A percentile compares a stretch with the other conserved stretches of the same genome.
Conservation (phyloP, 1,140 invertebrate species). For the Liolophura sinensis region DNA sequence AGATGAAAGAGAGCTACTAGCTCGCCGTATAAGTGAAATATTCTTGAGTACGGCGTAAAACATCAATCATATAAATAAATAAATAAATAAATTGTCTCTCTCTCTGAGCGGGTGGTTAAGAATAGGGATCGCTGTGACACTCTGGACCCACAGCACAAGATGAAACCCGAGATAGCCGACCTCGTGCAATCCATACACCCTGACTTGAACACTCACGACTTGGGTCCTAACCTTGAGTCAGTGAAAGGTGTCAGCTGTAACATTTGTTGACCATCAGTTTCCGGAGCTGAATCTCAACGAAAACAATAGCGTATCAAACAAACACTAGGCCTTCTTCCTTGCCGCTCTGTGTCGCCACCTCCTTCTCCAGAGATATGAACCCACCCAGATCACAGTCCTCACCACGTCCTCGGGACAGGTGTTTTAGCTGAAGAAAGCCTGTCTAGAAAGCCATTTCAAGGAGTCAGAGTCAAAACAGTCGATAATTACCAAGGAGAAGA, state of each 20-base stretch:
- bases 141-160: constrained; percentile 25
- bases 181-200: constrained; percentile 57
- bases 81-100: constrained; percentile 31
- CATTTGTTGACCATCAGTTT: constrained; percentile 52
- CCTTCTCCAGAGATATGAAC: constrained; percentile 44
- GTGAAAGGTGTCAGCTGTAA: constrained; percentile 53
- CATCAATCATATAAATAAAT: constrained; percentile 16
- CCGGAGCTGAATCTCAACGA: constrained; percentile 45
- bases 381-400: constrained; percentile 50
- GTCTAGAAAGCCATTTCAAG: constrained; percentile 4
- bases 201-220: constrained; percentile 43
- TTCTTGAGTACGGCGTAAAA: constrained; percentile 6
- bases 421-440: constrained; percentile 65
- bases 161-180: constrained; percentile 46
- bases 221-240: constrained; percentile 37
- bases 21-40: too few relatives aligned
- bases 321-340: constrained; percentile 41
- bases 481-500: constrained; percentile 74
- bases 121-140: constrained; percentile 47
- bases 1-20: too few relatives aligned
- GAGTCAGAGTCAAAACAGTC: constrained; percentile 24
- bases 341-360: constrained; percentile 40
- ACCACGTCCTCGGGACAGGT: constrained; percentile 54
- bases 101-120: constrained; percentile 56
- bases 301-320: constrained; percentile 41